Evolutionary conservation across 2,888 invertebrate genomes (phyloP).

Genomic region (Habroteleia sp.): DNA sequence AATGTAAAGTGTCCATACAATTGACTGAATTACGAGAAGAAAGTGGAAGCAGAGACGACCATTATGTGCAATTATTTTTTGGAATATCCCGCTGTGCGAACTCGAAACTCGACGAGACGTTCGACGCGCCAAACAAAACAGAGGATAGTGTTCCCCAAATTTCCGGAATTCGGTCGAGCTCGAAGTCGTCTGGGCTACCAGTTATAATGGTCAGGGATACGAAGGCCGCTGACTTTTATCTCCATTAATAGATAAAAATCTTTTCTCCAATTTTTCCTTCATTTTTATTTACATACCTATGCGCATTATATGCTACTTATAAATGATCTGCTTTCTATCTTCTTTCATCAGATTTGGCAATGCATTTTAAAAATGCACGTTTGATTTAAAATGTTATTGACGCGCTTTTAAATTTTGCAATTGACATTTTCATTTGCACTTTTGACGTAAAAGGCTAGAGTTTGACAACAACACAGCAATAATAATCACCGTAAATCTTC

Average conservation of each 20-base stretch:
- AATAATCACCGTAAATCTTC: conserved; percentile 28
- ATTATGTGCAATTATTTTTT: conserved; percentile 41
- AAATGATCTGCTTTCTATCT: too few relatives aligned
- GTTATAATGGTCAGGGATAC: conserved; percentile 40
- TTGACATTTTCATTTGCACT: conserved; percentile 15
- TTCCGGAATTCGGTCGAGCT: conserved; percentile 22
- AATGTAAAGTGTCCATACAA: too few relatives aligned
- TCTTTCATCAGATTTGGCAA: too few relatives aligned
- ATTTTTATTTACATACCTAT: neutral
- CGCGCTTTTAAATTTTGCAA: neutral
- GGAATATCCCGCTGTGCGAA: conserved; percentile 36
- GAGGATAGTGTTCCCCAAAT: conserved; percentile 22
- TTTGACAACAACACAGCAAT: neutral
- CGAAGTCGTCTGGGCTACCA: conserved; percentile 28
- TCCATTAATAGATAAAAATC: conserved; percentile 27
- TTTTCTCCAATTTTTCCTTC: conserved; percentile 1
- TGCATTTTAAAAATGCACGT: too few relatives aligned
- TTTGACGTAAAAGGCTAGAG: conserved; percentile 6
- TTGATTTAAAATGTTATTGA: neutral
- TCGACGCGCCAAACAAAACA: conserved; percentile 30
- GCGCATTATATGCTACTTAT: too few relatives aligned
- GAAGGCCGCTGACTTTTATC: conserved; percentile 8
- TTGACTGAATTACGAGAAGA: too few relatives aligned
- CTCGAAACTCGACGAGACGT: conserved; percentile 8
- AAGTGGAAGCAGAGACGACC: conserved; percentile 48